A percentile compares a stretch with the other conserved stretches of the same genome.
Evolutionary conservation across 2,797 vertebrate species (phyloP).

Genomic region (Thunnus albacares): DNA sequence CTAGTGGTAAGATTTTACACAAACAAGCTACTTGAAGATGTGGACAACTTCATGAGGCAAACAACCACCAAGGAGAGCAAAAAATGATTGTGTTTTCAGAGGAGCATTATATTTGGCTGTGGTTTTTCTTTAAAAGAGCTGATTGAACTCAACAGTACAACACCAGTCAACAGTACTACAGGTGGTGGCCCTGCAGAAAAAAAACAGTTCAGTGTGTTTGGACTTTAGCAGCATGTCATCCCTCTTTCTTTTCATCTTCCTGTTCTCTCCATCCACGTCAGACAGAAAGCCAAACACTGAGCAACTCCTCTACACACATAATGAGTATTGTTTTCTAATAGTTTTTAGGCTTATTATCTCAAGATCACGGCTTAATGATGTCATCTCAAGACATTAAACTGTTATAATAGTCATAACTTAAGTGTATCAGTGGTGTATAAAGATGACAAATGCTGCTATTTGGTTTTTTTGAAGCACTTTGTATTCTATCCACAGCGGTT

Average conservation of each 20-base stretch:
- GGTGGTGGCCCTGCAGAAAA: neutral
- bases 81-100: neutral
- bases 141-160: no score
- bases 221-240: no score
- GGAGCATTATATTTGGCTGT: neutral
- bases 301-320: neutral
- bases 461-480: slow-evolving; percentile 3
- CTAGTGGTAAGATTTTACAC: neutral
- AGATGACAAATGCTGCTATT: slow-evolving; percentile 28
- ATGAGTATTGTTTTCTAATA: neutral
- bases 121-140: no score
- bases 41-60: neutral
- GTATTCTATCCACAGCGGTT: neutral
- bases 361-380: neutral
- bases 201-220: neutral
- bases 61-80: neutral
- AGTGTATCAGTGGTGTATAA: slow-evolving; percentile 7
- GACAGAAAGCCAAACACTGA: neutral
- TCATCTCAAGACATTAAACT: neutral
- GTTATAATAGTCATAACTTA: neutral
- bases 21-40: neutral
- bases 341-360: neutral
- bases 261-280: no score
- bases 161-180: neutral
- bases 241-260: no score